Base-by-base conservation (phyloP, 2,888 invertebrate genomes). In the Nezara viridula region DNA sequence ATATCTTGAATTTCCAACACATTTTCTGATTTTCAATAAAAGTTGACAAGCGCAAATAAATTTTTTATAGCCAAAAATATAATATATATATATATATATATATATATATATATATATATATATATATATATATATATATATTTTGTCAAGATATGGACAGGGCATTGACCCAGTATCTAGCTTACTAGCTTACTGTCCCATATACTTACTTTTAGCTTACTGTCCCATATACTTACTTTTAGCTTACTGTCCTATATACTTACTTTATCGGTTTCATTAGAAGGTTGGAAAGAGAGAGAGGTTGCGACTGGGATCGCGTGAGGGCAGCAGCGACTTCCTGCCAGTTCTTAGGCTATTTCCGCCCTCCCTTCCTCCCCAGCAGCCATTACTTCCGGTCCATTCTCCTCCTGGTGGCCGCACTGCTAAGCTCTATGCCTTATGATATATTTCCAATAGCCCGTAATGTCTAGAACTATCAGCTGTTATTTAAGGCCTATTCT, bases 331-430 rank as follows among this genome's bases (percentile, higher is more conserved):
- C 6, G 60, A 16, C 60, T 60, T 60, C 60, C 60, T 32, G 27
- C 7, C 60, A 60, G 60, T 60, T 60, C 60, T 60, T 60, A 60
- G 60, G 60, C 60, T 60, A 60, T 60, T 60, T 60, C 60, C 60
- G 60, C 4, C 32, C 60, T 27, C 60, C 60, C 16, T 60, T 55
- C 55, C 60, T 60, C 60, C 60, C 7, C 55, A n/a, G 55, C 55
- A 12, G 60, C 60, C 60, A 60, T 60, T 60, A 60, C 27, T 60
- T 60, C 60, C 60, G 60, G 60, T 60, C 60, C 60, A 60, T 60
- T 60, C 27, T 60, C 32, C 27, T 60, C 60, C 60, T 60, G 14
- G 27, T 6, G 32, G 1, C 12, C 16, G 9, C 60, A 14, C 2
- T 32, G 16, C 16, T 32, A 12, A 60, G 12, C 60, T 60, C 10